Evolutionary conservation across 92 coral and sea anemone genomes (phyloP).

Genomic region (Chrysogorgia sp.): DNA sequence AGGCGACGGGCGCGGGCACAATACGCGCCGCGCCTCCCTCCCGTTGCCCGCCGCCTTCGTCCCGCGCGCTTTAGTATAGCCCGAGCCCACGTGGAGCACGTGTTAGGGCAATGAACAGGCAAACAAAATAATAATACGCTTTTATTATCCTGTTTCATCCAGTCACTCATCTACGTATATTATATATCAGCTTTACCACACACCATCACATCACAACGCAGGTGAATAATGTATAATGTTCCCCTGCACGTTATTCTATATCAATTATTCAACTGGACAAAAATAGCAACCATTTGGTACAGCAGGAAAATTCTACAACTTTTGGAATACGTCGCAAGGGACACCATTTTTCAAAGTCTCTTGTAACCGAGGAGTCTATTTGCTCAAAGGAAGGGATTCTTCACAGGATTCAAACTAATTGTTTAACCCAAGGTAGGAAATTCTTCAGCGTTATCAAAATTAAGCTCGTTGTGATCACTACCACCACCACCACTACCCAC

Average conservation of each 20-base stretch:
- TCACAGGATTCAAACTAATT: slow-evolving; percentile 26
- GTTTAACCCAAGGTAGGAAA: slow-evolving; percentile 85
- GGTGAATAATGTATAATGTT: neutral
- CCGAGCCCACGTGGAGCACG: no score
- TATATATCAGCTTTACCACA: neutral
- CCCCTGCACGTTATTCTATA: slow-evolving; percentile 13
- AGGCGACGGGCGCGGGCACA: no score
- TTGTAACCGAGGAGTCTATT: slow-evolving; percentile 28
- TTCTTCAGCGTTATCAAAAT: slow-evolving; percentile 76
- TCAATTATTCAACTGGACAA: neutral
- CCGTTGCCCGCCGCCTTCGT: no score
- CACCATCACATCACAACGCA: no score
- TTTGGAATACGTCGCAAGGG: neutral
- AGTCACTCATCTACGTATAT: slow-evolving; percentile 10
- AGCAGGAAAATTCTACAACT: slow-evolving; percentile 10
- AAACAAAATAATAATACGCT: no score
- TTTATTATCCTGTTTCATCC: slow-evolving; percentile 46
- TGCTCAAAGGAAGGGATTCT: slow-evolving; percentile 20
- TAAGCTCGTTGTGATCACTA: slow-evolving; percentile 62
- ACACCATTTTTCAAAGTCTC: neutral
- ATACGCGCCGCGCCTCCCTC: no score
- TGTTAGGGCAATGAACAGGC: no score
- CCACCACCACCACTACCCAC: no score
- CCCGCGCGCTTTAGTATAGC: no score
- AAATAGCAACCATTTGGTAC: neutral